A percentile compares a stretch with the other conserved stretches of the same genome.
phyloP scores from a whole-genome alignment of 2,113 vertebrate species.

The Piliocolobus tephrosceles region DNA sequence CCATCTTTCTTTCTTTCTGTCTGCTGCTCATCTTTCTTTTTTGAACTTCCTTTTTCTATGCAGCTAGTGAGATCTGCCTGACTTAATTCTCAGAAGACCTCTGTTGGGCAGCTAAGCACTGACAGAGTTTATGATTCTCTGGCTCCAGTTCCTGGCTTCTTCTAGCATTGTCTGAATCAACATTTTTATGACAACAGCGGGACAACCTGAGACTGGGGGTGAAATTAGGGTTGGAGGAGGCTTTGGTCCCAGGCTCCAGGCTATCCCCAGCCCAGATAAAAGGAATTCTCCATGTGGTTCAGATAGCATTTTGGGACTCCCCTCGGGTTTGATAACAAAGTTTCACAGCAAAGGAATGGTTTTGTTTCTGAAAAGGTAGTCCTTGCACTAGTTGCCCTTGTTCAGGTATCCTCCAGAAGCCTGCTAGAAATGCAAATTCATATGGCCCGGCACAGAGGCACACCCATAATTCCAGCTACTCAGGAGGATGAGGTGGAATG shows the following conservation, averaged over 20 bases:
- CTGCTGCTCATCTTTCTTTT: background rate
- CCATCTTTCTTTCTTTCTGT: background rate
- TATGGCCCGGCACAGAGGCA: no score
- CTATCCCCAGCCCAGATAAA: background rate
- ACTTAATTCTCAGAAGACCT: background rate
- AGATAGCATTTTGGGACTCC: background rate
- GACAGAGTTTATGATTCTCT: background rate
- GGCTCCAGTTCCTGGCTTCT: background rate
- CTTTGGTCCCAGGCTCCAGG: background rate
- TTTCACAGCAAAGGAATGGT: background rate
- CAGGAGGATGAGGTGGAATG: no score
- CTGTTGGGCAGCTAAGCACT: background rate
- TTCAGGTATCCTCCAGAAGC: background rate
- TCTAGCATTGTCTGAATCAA: background rate
- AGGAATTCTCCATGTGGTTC: background rate
- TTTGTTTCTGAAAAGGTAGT: background rate
- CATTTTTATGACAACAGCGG: background rate
- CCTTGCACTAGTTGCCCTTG: background rate
- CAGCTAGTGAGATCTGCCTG: background rate
- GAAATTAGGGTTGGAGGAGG: background rate
- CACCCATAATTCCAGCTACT: no score
- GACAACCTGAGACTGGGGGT: background rate
- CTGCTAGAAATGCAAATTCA: background rate
- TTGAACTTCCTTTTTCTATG: background rate
- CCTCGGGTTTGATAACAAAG: background rate